Percentiles rank a stretch among this genome's conserved stretches.
phyloP scores from a whole-genome alignment of 2,797 vertebrate genomes.

The Microctenopoma stevenorrisi region DNA sequence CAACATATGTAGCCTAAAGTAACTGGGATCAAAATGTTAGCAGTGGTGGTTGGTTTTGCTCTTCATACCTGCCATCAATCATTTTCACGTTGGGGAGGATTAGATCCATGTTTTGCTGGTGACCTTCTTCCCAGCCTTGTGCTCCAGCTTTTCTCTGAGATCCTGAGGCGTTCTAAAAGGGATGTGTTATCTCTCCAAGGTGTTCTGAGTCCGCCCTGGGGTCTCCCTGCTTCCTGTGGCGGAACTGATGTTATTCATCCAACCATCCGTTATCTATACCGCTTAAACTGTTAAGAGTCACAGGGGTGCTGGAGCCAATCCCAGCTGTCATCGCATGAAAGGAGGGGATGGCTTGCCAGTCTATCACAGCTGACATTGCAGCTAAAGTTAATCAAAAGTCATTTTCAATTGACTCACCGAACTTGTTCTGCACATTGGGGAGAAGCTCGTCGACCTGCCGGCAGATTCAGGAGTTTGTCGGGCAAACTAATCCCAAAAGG shows the following conservation, averaged over 20 bases:
- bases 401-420: not conserved
- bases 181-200: not conserved
- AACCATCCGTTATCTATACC: no score
- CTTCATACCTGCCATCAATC: not conserved
- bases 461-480: slow-evolving; percentile 21
- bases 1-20: no score
- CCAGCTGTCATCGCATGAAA: no score
- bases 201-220: not conserved
- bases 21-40: no score
- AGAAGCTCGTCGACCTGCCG: slow-evolving; percentile 1
- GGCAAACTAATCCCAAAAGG: slow-evolving; percentile 10
- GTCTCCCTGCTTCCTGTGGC: not conserved
- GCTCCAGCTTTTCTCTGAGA: slow-evolving; percentile 12
- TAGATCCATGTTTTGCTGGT: not conserved
- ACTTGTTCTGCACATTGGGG: not conserved
- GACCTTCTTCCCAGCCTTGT: not conserved
- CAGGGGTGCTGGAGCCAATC: no score
- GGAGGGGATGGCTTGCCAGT: no score
- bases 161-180: slow-evolving; percentile 6
- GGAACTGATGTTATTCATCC: not conserved
- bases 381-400: not conserved
- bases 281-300: no score
- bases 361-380: not conserved
- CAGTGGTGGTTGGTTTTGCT: not conserved
- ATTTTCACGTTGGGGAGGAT: not conserved